A percentile compares a stretch with the other conserved stretches of the same genome.
phyloP scores from a whole-genome alignment of 2,888 invertebrate species.

The Tortrix viridana region DNA sequence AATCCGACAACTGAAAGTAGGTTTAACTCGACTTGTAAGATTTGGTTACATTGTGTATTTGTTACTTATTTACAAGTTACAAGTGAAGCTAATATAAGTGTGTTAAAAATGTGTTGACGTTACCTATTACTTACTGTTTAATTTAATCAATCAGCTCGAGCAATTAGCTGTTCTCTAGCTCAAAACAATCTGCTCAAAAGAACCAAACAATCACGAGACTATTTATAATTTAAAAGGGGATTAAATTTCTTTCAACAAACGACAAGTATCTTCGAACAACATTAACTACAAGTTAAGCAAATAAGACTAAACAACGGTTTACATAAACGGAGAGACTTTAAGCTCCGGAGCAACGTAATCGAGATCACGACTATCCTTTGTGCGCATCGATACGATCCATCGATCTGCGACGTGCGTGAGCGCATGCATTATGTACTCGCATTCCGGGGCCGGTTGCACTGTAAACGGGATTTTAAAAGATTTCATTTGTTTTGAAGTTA shows the following conservation, averaged over 20 bases:
- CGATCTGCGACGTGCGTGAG: conserved; percentile 77
- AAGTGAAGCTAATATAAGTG: too few relatives aligned
- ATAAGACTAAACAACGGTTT: conserved; percentile 56
- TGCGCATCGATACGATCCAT: conserved; percentile 79
- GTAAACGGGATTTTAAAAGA: too few relatives aligned
- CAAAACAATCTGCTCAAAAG: neutral
- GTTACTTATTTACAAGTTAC: too few relatives aligned
- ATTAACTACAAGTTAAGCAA: conserved; percentile 2
- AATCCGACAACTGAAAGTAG: too few relatives aligned
- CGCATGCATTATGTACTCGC: conserved; percentile 78
- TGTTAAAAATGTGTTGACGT: too few relatives aligned
- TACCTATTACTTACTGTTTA: too few relatives aligned
- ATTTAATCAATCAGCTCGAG: too few relatives aligned
- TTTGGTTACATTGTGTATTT: too few relatives aligned
- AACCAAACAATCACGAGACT: neutral
- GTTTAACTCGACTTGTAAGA: too few relatives aligned
- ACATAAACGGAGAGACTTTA: conserved; percentile 71
- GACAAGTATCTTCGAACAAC: conserved; percentile 6
- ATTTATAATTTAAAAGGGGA: conserved; percentile 4
- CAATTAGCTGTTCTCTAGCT: too few relatives aligned
- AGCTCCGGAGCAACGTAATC: conserved; percentile 61
- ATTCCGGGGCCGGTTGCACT: conserved; percentile 54
- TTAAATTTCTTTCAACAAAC: conserved; percentile 17
- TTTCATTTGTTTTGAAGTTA: too few relatives aligned
- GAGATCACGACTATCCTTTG: conserved; percentile 81